Base-by-base conservation (phyloP, 30 jellyfish, hydroid and myxozoan species). In the Catostylus mosaicus region DNA sequence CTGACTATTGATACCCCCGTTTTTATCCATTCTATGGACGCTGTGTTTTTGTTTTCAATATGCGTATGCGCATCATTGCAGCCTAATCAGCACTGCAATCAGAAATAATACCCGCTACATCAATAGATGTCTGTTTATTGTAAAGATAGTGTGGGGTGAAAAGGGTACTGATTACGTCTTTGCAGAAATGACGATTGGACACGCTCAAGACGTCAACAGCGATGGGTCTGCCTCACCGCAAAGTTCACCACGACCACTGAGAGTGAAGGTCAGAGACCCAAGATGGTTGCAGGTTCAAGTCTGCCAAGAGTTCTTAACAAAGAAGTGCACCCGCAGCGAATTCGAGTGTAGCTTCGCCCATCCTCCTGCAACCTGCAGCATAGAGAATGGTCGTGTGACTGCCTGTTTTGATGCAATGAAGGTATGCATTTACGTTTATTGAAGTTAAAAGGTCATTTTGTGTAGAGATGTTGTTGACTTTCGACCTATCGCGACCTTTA, bases 401-500 rank as follows among this genome's bases (percentile, higher is more conserved):
- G 93, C 93, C 24, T 83, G 93, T 45, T 83, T 83, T 19, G 93
- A 83, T 72, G 93, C 93, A 20, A 83, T 83, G 87, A 83, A 83
- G 80, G 93, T 83, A 60, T 48, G 77, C 29, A 30, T 74, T 22
- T 23, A 7, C 18, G 18, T 18, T 59, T 23, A 4, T 26, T 59
- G 71, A 5, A 12, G 71, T 24, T 22, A 22, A 59, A 59, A 20
- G 26, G 38, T 22, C 71, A 29, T 43, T 11, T 27, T 45, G 29
- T 43, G 69, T 73, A 12, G 4, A 20, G 20, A 1, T 22, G 6
- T 48, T 72, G 2, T 27, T 38, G 40, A 23, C 71, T 59, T 59
- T 12, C 24, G 24, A 59, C 71, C 71, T 59, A 52, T 12, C 3
- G 0, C 51, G 52, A 48, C 75, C 40, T 48, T 48, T 74, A 27